Evolutionary conservation across 2,113 vertebrate genomes (phyloP).

Genomic region (Corapipo altera): DNA sequence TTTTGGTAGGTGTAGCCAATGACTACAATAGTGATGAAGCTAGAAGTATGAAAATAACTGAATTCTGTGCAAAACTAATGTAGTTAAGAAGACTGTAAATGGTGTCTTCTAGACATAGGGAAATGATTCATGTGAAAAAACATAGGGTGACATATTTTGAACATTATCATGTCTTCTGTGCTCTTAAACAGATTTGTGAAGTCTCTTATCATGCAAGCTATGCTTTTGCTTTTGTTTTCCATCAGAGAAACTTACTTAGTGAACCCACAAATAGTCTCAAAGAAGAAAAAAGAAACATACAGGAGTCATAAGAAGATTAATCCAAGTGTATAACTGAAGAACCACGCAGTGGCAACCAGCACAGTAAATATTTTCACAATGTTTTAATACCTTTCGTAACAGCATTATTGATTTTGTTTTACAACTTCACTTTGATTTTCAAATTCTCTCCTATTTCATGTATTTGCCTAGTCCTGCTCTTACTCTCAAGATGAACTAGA

Average conservation of each 20-base stretch:
- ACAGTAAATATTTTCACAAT: neutral
- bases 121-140: neutral
- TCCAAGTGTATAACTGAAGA: neutral
- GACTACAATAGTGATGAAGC: neutral
- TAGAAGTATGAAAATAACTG: neutral
- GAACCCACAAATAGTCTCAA: neutral
- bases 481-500: neutral
- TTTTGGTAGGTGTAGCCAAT: neutral
- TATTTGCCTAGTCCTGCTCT: neutral
- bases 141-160: neutral
- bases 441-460: neutral
- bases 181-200: neutral
- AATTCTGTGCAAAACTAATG: neutral
- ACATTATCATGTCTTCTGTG: neutral
- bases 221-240: neutral
- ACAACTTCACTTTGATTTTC: neutral
- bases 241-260: neutral
- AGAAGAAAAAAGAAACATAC: neutral
- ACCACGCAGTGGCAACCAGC: neutral
- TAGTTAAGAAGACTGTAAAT: neutral
- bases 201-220: neutral
- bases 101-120: neutral
- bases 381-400: neutral
- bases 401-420: neutral
- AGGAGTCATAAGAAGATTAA: neutral